Percentiles rank a stretch among this genome's conserved stretches.
Evolutionary conservation across 2,888 invertebrate species (phyloP).

Genomic region (Aspidapion aeneum): DNA sequence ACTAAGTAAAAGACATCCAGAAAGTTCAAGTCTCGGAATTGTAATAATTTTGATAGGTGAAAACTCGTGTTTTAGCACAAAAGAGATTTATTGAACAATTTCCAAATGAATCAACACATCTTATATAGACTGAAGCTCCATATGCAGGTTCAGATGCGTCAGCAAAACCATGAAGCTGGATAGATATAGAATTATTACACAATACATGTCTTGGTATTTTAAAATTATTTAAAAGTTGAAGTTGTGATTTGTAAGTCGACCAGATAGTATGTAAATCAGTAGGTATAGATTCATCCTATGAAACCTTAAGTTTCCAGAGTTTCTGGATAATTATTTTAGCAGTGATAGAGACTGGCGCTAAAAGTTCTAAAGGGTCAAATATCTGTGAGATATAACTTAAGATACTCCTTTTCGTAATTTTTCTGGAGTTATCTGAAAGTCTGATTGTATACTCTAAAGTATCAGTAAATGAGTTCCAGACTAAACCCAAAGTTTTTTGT

Average conservation of each 20-base stretch:
- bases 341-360: slow-evolving; percentile 11
- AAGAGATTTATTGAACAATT: not conserved
- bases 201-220: slow-evolving; percentile 13
- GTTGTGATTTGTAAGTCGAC: slow-evolving; percentile 7
- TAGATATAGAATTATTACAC: not conserved
- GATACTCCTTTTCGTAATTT: slow-evolving; percentile 15
- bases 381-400: slow-evolving; percentile 18
- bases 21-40: slow-evolving; percentile 11
- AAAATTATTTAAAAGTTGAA: slow-evolving; percentile 5
- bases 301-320: too few relatives aligned
- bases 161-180: slow-evolving; percentile 19
- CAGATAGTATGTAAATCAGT: slow-evolving; percentile 3
- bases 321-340: too few relatives aligned
- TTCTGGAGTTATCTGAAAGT: not conserved
- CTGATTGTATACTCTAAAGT: slow-evolving; percentile 6
- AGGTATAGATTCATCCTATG: slow-evolving; percentile 17
- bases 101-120: not conserved
- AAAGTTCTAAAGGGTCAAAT: slow-evolving; percentile 19
- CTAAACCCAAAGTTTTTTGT: slow-evolving; percentile 17
- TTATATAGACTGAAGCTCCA: slow-evolving; percentile 13
- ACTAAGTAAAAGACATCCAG: slow-evolving; percentile 3
- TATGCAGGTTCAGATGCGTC: not conserved
- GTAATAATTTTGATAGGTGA: slow-evolving; percentile 12
- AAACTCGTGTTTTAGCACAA: slow-evolving; percentile 20
- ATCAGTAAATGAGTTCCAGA: slow-evolving; percentile 6